Percentiles rank a stretch among this genome's conserved stretches.
These are phyloP conservation scores for Arctocebus calabarensis DNA, from an alignment of 2,797 vertebrate species.

Conservation along the genomic window DNA sequence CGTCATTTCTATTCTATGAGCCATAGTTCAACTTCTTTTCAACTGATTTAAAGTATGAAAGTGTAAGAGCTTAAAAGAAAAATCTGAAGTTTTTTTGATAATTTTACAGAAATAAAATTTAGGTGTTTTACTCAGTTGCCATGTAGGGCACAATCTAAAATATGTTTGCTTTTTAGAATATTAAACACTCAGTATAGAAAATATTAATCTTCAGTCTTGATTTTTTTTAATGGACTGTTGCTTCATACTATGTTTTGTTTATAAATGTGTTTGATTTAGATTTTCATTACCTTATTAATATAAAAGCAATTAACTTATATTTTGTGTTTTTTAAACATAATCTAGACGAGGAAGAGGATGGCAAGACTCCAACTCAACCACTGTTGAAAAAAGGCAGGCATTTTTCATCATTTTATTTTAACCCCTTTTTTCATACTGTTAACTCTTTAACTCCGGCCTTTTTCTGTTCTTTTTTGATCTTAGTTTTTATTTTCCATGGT, in stretches of 20 bases:
- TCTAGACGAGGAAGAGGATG: conserved; percentile 97
- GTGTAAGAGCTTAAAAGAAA: conserved; percentile 1
- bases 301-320: conserved; percentile 89
- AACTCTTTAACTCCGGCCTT: conserved; percentile 84
- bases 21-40: conserved; percentile 13
- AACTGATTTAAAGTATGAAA: conserved; percentile 46
- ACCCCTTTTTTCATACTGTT: conserved; percentile 85
- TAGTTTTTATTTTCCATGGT: conserved; percentile 72
- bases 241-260: conserved; percentile 81
- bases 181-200: conserved; percentile 47
- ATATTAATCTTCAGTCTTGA: conserved; percentile 66
- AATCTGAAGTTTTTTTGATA: background rate
- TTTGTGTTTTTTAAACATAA: conserved; percentile 90
- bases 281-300: conserved; percentile 79
- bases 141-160: conserved; percentile 31
- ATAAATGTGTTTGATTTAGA: conserved; percentile 74
- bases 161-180: conserved; percentile 61
- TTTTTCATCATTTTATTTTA: conserved; percentile 90
- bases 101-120: conserved; percentile 36
- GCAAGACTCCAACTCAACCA: conserved; percentile 95
- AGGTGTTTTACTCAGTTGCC: conserved; percentile 45
- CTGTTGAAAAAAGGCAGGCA: conserved; percentile 99
- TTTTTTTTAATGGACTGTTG: conserved; percentile 62
- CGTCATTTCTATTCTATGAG: background rate
- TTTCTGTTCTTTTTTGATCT: conserved; percentile 76